A percentile compares a stretch with the other conserved stretches of the same genome.
phyloP scores from a whole-genome alignment of 2,888 invertebrate species.

The Chymomyza procnemis region DNA sequence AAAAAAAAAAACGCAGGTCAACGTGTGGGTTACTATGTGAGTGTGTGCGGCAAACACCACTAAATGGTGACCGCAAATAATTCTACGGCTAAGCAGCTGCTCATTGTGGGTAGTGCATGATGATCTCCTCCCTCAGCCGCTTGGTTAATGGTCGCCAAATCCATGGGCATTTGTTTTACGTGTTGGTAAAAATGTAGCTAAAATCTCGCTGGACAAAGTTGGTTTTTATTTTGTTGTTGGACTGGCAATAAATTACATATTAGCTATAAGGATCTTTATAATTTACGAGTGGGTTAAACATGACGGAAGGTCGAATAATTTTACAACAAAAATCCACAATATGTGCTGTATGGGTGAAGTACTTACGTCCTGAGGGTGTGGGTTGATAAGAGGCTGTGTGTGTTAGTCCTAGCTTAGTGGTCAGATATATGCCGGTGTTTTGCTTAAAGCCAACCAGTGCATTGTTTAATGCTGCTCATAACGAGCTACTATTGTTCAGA shows the following conservation, averaged over 20 bases:
- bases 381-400: neutral
- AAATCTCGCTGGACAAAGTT: slow-evolving; percentile 27
- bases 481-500: neutral
- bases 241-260: slow-evolving; percentile 68
- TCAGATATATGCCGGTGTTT: neutral
- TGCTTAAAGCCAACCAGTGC: neutral
- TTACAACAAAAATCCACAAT: neutral
- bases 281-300: slow-evolving; percentile 67
- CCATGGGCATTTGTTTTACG: slow-evolving; percentile 61
- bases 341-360: neutral
- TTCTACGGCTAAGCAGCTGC: slow-evolving; percentile 16
- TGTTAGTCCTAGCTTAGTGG: neutral
- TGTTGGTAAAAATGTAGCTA: slow-evolving; percentile 21
- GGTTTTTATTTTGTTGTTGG: slow-evolving; percentile 20
- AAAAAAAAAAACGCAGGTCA: neutral
- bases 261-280: slow-evolving; percentile 69
- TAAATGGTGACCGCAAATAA: slow-evolving; percentile 49
- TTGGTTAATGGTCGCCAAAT: slow-evolving; percentile 55
- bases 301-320: slow-evolving; percentile 39
- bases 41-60: slow-evolving; percentile 17
- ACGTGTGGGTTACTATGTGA: neutral
- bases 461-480: neutral
- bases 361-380: neutral
- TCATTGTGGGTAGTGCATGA: slow-evolving; percentile 14
- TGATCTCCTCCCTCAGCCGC: slow-evolving; percentile 43